Percentiles rank a stretch among this genome's conserved stretches.
These are phyloP conservation scores for Capitulum mitella DNA, from an alignment of 2,888 invertebrate genomes.

Conservation along the genomic window DNA sequence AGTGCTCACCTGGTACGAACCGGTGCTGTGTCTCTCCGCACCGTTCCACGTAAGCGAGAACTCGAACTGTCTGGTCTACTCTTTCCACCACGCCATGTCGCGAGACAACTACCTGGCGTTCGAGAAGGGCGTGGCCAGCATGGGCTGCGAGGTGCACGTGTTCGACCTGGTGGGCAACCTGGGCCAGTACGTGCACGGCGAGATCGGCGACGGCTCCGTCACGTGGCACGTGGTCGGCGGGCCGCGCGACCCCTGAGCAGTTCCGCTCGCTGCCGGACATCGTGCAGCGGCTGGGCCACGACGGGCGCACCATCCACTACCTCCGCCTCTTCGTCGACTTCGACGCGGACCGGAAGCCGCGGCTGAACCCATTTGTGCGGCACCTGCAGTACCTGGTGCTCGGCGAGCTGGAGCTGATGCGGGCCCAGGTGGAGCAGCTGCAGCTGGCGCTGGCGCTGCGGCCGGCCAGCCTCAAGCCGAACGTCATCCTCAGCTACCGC, in stretches of 20 bases:
- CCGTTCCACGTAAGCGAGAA: neutral
- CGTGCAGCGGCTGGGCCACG: neutral
- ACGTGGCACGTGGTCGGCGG: neutral
- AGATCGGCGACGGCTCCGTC: neutral
- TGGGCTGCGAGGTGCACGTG: constrained; percentile 13
- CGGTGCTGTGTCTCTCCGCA: neutral
- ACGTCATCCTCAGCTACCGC: neutral
- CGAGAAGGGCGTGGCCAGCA: neutral
- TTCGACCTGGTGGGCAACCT: neutral
- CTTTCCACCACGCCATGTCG: neutral
- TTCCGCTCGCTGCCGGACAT: neutral
- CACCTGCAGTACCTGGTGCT: neutral
- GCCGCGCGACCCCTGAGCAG: neutral
- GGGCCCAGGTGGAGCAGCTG: neutral
- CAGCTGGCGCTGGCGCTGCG: neutral
- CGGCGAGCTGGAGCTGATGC: neutral
- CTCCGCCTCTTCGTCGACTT: neutral
- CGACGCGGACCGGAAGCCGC: neutral
- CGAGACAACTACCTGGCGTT: neutral
- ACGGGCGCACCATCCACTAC: neutral
- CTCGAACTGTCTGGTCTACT: neutral
- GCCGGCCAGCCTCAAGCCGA: neutral
- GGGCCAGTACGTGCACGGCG: neutral
- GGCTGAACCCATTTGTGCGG: neutral
- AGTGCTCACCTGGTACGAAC: neutral